Evolutionary conservation across 2,888 invertebrate species (phyloP).

Genomic region (Suillia variegata): DNA sequence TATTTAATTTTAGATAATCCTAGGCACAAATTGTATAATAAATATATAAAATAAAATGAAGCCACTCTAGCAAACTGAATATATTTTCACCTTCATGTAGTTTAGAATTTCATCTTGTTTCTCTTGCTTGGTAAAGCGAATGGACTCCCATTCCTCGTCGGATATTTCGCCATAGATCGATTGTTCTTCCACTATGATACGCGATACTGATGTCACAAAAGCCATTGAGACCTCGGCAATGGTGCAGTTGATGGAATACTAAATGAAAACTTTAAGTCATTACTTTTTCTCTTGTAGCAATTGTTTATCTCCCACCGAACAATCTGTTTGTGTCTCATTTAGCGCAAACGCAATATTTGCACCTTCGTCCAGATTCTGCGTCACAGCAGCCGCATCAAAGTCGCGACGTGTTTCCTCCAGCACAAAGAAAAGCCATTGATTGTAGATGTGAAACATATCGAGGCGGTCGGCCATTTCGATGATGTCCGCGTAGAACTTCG

Average conservation of each 20-base stretch:
- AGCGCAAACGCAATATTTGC: slow-evolving; percentile 81
- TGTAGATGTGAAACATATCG: slow-evolving; percentile 71
- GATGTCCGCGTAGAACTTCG: slow-evolving; percentile 63
- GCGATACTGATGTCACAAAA: slow-evolving; percentile 72
- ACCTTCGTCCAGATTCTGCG: slow-evolving; percentile 73
- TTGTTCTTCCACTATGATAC: slow-evolving; percentile 72
- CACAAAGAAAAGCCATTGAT: slow-evolving; percentile 83
- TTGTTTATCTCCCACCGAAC: slow-evolving; percentile 62
- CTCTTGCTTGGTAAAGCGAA: slow-evolving; percentile 73
- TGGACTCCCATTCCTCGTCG: slow-evolving; percentile 85
- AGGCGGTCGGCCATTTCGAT: slow-evolving; percentile 72
- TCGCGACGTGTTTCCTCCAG: slow-evolving; percentile 65
- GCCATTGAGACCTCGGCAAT: slow-evolving; percentile 70
- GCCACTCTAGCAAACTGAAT: no score
- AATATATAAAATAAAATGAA: not conserved
- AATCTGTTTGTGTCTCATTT: slow-evolving; percentile 68
- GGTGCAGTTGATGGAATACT: slow-evolving; percentile 74
- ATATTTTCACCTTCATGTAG: slow-evolving; percentile 75
- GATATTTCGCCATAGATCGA: slow-evolving; percentile 77
- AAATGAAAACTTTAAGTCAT: not conserved
- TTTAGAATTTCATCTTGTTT: slow-evolving; percentile 69
- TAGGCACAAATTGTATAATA: slow-evolving; percentile 15
- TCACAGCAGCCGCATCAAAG: slow-evolving; percentile 62
- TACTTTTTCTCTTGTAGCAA: not conserved
- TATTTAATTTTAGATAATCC: slow-evolving; percentile 51